These are phyloP conservation scores for Aproaerema taeniolella DNA, from an alignment of 2,888 invertebrate species.

Conservation along the genomic window DNA sequence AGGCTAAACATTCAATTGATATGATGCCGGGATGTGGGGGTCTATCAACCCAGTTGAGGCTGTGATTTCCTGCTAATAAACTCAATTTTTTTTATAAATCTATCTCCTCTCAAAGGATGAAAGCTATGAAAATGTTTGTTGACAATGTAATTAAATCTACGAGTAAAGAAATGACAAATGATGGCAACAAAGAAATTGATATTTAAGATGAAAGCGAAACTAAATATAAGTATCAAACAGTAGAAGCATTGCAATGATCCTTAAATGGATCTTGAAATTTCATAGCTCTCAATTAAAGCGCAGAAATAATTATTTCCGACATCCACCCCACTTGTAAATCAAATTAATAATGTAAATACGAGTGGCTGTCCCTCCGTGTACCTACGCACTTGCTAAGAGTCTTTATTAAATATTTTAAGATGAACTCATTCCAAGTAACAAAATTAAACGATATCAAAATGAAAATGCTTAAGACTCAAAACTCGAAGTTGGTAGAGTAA, in stretches of 20 bases:
- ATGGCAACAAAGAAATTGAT: no score
- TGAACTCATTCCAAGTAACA: conserved; percentile 15
- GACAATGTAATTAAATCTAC: no score
- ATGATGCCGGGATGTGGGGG: conserved; percentile 71
- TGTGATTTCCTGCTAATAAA: conserved; percentile 19
- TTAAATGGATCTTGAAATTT: conserved; percentile 62
- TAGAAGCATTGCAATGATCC: conserved; percentile 36
- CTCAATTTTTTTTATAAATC: no score
- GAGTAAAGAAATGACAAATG: no score
- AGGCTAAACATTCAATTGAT: conserved; percentile 64
- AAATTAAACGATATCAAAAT: conserved; percentile 9
- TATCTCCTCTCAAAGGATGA: no score
- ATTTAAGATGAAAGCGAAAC: conserved; percentile 5
- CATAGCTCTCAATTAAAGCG: conserved; percentile 71
- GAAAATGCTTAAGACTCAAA: no score
- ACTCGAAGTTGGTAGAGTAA: no score
- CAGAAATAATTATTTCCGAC: conserved; percentile 65
- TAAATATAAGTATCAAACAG: background rate
- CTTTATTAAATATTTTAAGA: conserved; percentile 39
- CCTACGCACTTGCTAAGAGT: conserved; percentile 27
- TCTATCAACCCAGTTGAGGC: conserved; percentile 53
- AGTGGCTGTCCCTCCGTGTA: conserved; percentile 42
- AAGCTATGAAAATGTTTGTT: no score
- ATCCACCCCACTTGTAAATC: conserved; percentile 68
- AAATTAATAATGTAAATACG: conserved; percentile 66